Percentiles rank a stretch among this genome's conserved stretches.
These are phyloP conservation scores for Mormyrus hasselquistii DNA, from an alignment of 2,797 vertebrate genomes.

Conservation along the genomic window DNA sequence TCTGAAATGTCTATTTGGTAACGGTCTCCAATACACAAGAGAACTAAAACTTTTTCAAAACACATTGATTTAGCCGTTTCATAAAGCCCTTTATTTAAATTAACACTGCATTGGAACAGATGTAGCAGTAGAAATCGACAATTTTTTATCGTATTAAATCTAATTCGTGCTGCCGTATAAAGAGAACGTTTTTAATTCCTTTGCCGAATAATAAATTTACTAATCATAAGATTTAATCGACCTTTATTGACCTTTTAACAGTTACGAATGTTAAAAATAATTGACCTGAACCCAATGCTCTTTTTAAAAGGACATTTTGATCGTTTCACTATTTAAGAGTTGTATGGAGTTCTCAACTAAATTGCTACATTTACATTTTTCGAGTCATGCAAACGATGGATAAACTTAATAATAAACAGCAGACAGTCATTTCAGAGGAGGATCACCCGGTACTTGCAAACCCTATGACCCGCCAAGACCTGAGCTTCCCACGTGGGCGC, in stretches of 20 bases:
- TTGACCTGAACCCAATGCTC: background rate
- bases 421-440: background rate
- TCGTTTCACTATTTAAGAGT: background rate
- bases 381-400: background rate
- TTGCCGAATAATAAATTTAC: background rate
- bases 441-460: background rate
- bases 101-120: background rate
- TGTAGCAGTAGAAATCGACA: background rate
- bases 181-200: background rate
- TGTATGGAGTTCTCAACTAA: background rate
- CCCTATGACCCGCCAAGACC: background rate
- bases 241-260: background rate
- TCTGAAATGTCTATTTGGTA: background rate
- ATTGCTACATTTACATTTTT: background rate
- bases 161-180: background rate
- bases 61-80: background rate
- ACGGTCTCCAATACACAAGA: background rate
- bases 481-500: background rate
- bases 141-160: background rate
- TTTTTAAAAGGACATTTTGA: background rate
- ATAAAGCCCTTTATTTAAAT: background rate
- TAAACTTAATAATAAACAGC: background rate
- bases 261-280: background rate
- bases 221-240: background rate
- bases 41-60: background rate